phyloP scores from a whole-genome alignment of 2,888 invertebrate genomes.

The Tortrix viridana region DNA sequence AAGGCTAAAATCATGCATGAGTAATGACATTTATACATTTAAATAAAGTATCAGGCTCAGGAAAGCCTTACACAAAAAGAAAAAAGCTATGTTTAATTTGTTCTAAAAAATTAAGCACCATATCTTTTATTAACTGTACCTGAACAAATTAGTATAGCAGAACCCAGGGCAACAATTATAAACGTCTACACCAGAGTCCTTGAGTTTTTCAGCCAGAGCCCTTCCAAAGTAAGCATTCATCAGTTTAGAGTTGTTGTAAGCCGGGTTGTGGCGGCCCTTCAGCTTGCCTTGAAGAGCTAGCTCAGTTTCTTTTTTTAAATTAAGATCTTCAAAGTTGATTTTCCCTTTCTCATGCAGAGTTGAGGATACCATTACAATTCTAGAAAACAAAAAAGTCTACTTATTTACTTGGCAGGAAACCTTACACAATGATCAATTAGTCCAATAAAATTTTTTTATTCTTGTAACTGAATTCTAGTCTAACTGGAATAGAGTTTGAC shows the following conservation, averaged over 20 bases:
- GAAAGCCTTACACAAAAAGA: not conserved
- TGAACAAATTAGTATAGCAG: conserved; percentile 90
- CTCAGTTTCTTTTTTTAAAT: conserved; percentile 80
- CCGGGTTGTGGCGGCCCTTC: conserved; percentile 75
- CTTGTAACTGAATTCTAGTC: too few relatives aligned
- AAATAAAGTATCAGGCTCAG: not conserved
- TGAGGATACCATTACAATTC: conserved; percentile 89
- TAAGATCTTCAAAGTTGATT: conserved; percentile 88
- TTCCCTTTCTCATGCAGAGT: conserved; percentile 87
- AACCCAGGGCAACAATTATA: conserved; percentile 91
- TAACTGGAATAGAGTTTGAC: too few relatives aligned
- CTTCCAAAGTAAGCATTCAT: conserved; percentile 89
- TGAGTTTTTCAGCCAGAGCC: conserved; percentile 84
- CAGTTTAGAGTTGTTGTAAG: conserved; percentile 91
- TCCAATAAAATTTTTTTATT: too few relatives aligned
- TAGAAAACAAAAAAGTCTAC: conserved; percentile 48
- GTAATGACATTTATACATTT: too few relatives aligned
- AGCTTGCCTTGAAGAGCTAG: conserved; percentile 62
- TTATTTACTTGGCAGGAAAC: too few relatives aligned
- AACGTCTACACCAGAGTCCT: conserved; percentile 85
- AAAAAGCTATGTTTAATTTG: too few relatives aligned
- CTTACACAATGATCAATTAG: too few relatives aligned
- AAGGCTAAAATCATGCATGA: too few relatives aligned
- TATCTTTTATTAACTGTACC: conserved; percentile 68
- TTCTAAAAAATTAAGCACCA: too few relatives aligned